phyloP scores from a whole-genome alignment of 2,888 invertebrate species.

The Philopedon plagiatum region DNA sequence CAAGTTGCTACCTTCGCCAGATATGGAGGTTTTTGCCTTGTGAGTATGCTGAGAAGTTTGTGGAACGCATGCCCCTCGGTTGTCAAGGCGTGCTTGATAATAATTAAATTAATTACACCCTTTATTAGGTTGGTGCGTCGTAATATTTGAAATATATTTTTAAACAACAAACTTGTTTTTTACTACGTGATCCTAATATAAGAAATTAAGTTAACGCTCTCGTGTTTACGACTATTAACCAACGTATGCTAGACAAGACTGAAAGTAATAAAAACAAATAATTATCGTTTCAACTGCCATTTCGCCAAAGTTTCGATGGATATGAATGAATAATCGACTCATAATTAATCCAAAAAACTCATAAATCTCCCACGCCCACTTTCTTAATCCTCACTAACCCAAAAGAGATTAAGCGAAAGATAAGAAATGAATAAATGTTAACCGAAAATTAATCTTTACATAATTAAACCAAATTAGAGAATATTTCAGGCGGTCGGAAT shows the following conservation, averaged over 20 bases:
- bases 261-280: background rate
- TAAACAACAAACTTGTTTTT: no score
- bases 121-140: no score
- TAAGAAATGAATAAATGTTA: constrained; percentile 37
- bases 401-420: constrained; percentile 36
- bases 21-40: no score
- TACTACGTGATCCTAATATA: no score
- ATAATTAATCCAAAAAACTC: constrained; percentile 24
- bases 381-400: constrained; percentile 27
- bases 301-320: background rate
- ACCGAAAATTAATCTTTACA: constrained; percentile 30
- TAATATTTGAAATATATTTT: no score
- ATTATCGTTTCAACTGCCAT: background rate
- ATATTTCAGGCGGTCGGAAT: constrained; percentile 24
- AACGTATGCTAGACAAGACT: background rate
- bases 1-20: no score
- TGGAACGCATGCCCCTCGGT: no score
- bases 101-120: no score
- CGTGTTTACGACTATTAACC: no score
- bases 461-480: constrained; percentile 34
- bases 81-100: no score
- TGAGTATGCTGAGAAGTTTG: no score
- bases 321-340: constrained; percentile 18
- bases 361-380: constrained; percentile 18
- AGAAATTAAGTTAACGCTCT: no score